Evolutionary conservation across 2,797 vertebrate species (phyloP).

Genomic region (Myripristis murdjan): DNA sequence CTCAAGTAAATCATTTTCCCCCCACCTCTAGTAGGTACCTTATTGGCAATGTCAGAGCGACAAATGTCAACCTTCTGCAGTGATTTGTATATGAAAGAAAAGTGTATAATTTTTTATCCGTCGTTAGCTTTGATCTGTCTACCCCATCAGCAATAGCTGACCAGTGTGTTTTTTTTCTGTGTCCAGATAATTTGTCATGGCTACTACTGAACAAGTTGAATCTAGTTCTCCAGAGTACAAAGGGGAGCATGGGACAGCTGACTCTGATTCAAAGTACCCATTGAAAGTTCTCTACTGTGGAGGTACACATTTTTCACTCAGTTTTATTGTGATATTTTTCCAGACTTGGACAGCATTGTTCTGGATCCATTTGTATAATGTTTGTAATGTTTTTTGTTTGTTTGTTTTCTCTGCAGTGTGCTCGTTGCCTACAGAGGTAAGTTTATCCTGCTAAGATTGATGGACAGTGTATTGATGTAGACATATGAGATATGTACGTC

Average conservation of each 20-base stretch:
- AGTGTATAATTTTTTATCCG: neutral
- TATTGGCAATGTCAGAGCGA: neutral
- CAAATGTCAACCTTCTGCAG: neutral
- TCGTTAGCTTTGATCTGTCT: neutral
- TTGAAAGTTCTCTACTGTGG: slow-evolving; percentile 97
- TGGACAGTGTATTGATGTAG: neutral
- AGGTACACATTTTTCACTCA: slow-evolving; percentile 80
- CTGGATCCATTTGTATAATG: neutral
- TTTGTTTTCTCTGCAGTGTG: slow-evolving; percentile 86
- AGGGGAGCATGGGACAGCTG: slow-evolving; percentile 84
- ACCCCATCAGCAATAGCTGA: neutral
- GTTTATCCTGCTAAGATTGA: slow-evolving; percentile 39
- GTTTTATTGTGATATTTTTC: accelerated
- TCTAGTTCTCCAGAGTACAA: slow-evolving; percentile 87
- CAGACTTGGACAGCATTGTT: neutral
- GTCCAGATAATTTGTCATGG: slow-evolving; percentile 86
- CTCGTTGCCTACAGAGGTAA: slow-evolving; percentile 97
- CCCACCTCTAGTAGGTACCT: too few relatives aligned
- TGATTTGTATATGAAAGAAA: neutral
- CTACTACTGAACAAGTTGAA: slow-evolving; percentile 91
- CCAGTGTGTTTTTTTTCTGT: neutral
- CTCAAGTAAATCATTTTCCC: too few relatives aligned
- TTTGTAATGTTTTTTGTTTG: neutral
- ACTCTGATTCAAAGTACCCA: slow-evolving; percentile 90
- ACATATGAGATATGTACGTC: neutral